Percentiles rank a stretch among this genome's conserved stretches.
Evolutionary conservation across 2,888 invertebrate species (phyloP).

Genomic region (Tinea pellionella): DNA sequence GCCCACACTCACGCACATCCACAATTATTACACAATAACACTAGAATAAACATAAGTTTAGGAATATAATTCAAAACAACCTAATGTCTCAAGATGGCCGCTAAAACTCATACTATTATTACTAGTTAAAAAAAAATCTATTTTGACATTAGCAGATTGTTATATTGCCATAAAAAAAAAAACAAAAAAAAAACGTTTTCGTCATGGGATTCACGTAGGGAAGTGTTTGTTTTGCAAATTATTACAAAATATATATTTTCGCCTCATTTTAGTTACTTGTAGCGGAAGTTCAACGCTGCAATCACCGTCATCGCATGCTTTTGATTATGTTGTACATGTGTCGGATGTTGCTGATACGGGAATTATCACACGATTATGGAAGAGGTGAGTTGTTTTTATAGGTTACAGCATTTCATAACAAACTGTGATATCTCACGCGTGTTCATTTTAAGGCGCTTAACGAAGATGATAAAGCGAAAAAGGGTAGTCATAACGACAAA

Average conservation of each 20-base stretch:
- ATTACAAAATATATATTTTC: background rate
- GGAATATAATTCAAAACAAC: too few relatives aligned
- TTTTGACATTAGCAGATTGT: too few relatives aligned
- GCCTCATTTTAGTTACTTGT: slow-evolving; percentile 9
- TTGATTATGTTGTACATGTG: slow-evolving; percentile 51
- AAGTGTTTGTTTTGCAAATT: slow-evolving; percentile 7
- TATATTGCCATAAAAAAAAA: too few relatives aligned
- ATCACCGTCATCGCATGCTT: background rate
- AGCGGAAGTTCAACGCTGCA: background rate
- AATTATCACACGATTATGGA: slow-evolving; percentile 57
- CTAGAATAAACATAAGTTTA: too few relatives aligned
- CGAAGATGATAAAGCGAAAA: slow-evolving; percentile 56
- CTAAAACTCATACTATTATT: too few relatives aligned
- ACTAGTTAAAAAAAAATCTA: too few relatives aligned
- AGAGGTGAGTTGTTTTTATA: slow-evolving; percentile 37
- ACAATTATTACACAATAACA: too few relatives aligned
- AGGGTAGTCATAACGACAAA: slow-evolving; percentile 23
- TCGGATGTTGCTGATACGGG: slow-evolving; percentile 46
- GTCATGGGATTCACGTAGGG: background rate
- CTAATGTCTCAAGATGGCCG: too few relatives aligned
- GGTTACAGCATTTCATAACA: slow-evolving; percentile 9
- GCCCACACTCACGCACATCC: too few relatives aligned
- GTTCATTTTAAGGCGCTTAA: slow-evolving; percentile 53
- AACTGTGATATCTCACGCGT: background rate
- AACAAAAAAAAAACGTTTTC: too few relatives aligned